These are phyloP conservation scores for Erpetoichthys calabaricus DNA, from an alignment of 2,797 vertebrate genomes.

Conservation along the genomic window DNA sequence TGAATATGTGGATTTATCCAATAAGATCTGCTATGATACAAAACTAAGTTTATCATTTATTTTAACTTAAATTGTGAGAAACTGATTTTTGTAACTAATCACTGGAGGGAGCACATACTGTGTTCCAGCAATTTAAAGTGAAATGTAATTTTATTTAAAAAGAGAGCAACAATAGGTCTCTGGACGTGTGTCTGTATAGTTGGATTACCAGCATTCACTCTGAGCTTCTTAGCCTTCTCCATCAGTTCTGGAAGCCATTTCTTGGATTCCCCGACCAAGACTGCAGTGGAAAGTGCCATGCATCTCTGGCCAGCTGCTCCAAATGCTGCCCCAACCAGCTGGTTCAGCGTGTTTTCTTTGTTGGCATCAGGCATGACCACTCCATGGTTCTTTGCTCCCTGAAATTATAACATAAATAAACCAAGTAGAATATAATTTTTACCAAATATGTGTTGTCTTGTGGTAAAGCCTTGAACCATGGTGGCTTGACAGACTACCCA, in stretches of 20 bases:
- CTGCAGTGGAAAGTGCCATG: constrained; percentile 87
- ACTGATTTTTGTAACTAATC: too few relatives aligned
- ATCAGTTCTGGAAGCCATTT: constrained; percentile 87
- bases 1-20: constrained; percentile 9
- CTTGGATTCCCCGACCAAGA: constrained; percentile 76
- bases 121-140: too few relatives aligned
- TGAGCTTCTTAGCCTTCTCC: constrained; percentile 71
- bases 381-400: constrained; percentile 96
- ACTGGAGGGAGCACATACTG: too few relatives aligned
- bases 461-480: too few relatives aligned
- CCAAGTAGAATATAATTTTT: background rate
- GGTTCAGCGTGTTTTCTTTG: constrained; percentile 93
- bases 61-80: too few relatives aligned
- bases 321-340: constrained; percentile 88
- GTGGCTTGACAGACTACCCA: too few relatives aligned
- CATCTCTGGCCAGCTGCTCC: constrained; percentile 92
- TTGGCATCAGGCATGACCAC: constrained; percentile 97
- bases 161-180: too few relatives aligned
- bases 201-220: constrained; percentile 76
- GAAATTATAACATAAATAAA: constrained; percentile 20
- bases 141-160: too few relatives aligned
- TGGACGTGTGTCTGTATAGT: too few relatives aligned
- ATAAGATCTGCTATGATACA: background rate
- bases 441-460: too few relatives aligned
- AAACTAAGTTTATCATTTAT: background rate